Evolutionary conservation across 1,140 invertebrate genomes (phyloP), one percentile per base, ranked within the genome.

Genomic region (Manduca sexta): DNA sequence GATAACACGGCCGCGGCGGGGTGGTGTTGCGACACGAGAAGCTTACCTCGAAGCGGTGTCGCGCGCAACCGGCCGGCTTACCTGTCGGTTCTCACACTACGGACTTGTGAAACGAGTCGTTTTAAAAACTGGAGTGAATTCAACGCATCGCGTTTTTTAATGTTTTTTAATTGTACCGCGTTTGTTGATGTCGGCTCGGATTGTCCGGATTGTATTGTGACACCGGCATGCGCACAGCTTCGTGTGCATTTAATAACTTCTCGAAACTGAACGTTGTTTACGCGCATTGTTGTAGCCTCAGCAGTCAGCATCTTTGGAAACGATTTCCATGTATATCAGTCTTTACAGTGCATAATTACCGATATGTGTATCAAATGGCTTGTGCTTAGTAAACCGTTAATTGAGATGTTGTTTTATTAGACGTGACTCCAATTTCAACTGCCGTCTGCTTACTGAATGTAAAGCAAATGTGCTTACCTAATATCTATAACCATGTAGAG

Each of bases 91-190:
- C 81, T 84, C 81, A 84, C 81, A 79, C 69, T 75, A 63, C 56
- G 64, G 71, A 84, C 80, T 84, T 79, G 81, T 74, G 77, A 74
- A 82, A 84, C 76, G 68, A 75, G 74, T 77, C 74, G 73, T 71
- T 77, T 76, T 80, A 74, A 78, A 84, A 81, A 82, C 81, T 82
- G 71, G 79, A 78, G 74, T 81, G 74, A 74, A 79, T 71, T 79
- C 66, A 68, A 67, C 58, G 75, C 74, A 80, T 79, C 69, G 76
- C 62, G 63, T 79, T 80, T 70, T 84, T 80, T 69, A 65, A 73
- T 74, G 74, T 69, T 73, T 73, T 74, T 69, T 82, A 80, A 84
- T 82, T 74, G 65, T 64, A 58, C 50, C 56, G 64, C 64, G 56
- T 68, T 66, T 67, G 62, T 72, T 61, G 62, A 70, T 45, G 60